These are phyloP conservation scores for Yponomeuta evonymella DNA, from an alignment of 2,888 invertebrate genomes.

Conservation along the genomic window DNA sequence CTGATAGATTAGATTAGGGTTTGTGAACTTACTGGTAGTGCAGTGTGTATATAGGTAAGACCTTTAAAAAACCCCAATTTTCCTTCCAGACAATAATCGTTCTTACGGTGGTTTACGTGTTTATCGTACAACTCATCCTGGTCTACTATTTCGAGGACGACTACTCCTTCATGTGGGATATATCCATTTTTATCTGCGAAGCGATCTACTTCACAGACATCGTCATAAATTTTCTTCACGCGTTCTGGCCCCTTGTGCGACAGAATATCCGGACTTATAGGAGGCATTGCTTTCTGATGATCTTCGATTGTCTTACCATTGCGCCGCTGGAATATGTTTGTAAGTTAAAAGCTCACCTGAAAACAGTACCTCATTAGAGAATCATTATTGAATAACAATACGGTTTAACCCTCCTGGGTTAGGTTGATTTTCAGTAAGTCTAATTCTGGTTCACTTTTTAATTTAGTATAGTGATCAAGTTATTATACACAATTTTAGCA, in stretches of 20 bases:
- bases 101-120: slow-evolving; percentile 41
- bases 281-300: slow-evolving; percentile 27
- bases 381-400: no score
- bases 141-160: slow-evolving; percentile 37
- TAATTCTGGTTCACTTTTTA: no score
- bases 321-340: not conserved
- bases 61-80: not conserved
- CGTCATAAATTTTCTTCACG: slow-evolving; percentile 42
- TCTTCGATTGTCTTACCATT: not conserved
- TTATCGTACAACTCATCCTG: slow-evolving; percentile 40
- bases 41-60: no score
- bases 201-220: slow-evolving; percentile 42
- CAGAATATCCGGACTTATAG: slow-evolving; percentile 46
- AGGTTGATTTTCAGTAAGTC: no score
- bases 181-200: slow-evolving; percentile 36
- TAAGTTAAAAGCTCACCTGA: not conserved
- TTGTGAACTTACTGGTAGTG: no score
- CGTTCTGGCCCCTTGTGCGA: slow-evolving; percentile 50
- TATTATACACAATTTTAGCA: no score
- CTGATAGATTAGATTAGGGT: no score
- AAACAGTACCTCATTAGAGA: no score
- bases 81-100: slow-evolving; percentile 44
- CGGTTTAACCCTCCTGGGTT: no score
- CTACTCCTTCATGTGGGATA: slow-evolving; percentile 24
- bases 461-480: no score